Percentiles rank a stretch among this genome's conserved stretches.
Conservation (phyloP, 2,113 vertebrate species). For the Brachyistius frenatus region DNA sequence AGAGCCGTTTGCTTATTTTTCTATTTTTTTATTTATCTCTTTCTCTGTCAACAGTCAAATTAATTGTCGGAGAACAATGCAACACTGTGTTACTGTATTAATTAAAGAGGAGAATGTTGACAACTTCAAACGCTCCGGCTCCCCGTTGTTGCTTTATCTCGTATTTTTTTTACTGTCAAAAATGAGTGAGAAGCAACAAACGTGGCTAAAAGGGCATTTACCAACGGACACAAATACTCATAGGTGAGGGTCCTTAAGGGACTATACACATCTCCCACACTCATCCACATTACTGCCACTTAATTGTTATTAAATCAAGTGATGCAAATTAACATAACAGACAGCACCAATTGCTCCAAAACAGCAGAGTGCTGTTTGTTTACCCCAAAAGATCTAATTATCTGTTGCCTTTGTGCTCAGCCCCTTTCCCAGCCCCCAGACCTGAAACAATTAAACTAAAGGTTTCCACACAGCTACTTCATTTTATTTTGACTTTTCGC, state of each 20-base stretch:
- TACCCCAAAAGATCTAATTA: slow-evolving; percentile 71
- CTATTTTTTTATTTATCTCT: background rate
- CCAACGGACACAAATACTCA: slow-evolving; percentile 26
- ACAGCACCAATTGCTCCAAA: slow-evolving; percentile 38
- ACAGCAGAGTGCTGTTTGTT: slow-evolving; percentile 58
- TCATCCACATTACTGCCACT: slow-evolving; percentile 49
- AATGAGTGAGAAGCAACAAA: slow-evolving; percentile 14
- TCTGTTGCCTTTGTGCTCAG: slow-evolving; percentile 25
- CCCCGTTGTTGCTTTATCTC: background rate
- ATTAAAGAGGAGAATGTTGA: slow-evolving; percentile 41
- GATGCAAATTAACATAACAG: slow-evolving; percentile 50
- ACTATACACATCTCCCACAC: slow-evolving; percentile 25
- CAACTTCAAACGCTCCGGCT: slow-evolving; percentile 20
- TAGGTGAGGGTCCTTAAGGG: slow-evolving; percentile 35
- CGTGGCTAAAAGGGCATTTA: slow-evolving; percentile 28
- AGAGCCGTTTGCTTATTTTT: background rate
- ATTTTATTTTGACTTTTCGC: slow-evolving; percentile 34
- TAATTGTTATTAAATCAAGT: slow-evolving; percentile 68
- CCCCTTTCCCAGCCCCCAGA: background rate
- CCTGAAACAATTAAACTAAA: slow-evolving; percentile 49
- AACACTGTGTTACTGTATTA: slow-evolving; percentile 11
- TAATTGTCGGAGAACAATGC: slow-evolving; percentile 12
- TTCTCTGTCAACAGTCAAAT: slow-evolving; percentile 27
- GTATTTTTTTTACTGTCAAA: background rate
- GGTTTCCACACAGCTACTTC: slow-evolving; percentile 22